phyloP scores from a whole-genome alignment of 2,113 vertebrate genomes.

The Sapayoa aenigma region DNA sequence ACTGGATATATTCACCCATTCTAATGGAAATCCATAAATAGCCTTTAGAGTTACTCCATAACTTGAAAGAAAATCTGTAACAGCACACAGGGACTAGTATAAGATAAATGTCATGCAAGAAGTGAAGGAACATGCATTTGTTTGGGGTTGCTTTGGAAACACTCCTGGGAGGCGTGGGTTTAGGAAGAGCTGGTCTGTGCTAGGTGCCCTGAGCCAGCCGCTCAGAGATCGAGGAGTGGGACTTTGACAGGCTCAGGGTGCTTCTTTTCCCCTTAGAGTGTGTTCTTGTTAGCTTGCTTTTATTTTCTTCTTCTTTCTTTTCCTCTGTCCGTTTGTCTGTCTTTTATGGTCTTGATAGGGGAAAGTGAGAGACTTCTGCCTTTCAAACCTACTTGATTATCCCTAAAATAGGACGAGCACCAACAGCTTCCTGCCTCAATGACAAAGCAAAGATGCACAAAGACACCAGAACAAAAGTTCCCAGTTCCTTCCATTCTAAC shows the following conservation, averaged over 20 bases:
- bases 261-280: not conserved
- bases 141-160: not conserved
- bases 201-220: not conserved
- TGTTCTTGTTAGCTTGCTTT: not conserved
- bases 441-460: not conserved
- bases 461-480: not conserved
- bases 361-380: not conserved
- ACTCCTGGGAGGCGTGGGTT: accelerated
- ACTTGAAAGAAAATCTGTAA: not conserved
- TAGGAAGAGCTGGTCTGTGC: not conserved
- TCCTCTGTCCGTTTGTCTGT: not conserved
- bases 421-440: not conserved
- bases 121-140: not conserved
- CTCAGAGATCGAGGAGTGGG: not conserved
- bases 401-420: not conserved
- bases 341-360: not conserved
- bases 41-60: not conserved
- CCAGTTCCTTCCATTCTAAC: not conserved
- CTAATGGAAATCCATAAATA: not conserved
- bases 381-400: not conserved
- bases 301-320: not conserved
- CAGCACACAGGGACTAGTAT: not conserved
- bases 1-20: not conserved
- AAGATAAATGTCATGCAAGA: not conserved
- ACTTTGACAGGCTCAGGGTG: not conserved